Conservation (phyloP, 35 echinoderm and acorn worm species). For the Ptychodera flava region DNA sequence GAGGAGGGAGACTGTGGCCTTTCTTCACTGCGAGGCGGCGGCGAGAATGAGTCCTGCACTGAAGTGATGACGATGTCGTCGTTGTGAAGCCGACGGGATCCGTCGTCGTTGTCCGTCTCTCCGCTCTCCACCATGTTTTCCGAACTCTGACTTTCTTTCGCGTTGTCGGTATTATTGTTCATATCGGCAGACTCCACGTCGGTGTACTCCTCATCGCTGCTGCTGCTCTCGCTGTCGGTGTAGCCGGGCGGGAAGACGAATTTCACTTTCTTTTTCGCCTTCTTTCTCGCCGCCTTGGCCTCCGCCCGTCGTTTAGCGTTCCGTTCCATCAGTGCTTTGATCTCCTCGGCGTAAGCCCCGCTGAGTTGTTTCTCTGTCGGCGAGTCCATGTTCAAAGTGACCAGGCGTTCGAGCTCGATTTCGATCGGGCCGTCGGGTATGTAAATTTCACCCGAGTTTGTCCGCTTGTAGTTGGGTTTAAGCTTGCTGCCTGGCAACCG, state of each 20-base stretch:
- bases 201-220: not conserved
- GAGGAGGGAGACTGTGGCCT: not conserved
- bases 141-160: not conserved
- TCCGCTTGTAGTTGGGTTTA: conserved; percentile 66
- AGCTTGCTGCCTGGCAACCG: conserved; percentile 57
- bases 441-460: conserved; percentile 40
- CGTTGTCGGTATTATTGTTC: not conserved
- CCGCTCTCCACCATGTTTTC: not conserved
- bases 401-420: conserved; percentile 14
- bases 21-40: not conserved
- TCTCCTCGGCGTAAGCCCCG: conserved; percentile 31
- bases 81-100: not conserved
- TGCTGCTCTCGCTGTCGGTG: conserved; percentile 13
- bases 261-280: conserved; percentile 38
- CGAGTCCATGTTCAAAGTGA: not conserved
- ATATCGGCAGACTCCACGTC: not conserved
- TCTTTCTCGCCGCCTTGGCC: not conserved
- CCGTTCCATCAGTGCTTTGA: conserved; percentile 45
- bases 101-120: not conserved
- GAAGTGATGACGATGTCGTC: not conserved
- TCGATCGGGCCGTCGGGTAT: conserved; percentile 27
- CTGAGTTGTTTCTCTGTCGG: conserved; percentile 34
- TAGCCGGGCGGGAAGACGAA: conserved; percentile 43
- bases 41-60: not conserved
- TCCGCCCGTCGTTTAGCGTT: conserved; percentile 22